phyloP scores from a whole-genome alignment of 2,113 vertebrate species.

The Phylloscopus trochilus region DNA sequence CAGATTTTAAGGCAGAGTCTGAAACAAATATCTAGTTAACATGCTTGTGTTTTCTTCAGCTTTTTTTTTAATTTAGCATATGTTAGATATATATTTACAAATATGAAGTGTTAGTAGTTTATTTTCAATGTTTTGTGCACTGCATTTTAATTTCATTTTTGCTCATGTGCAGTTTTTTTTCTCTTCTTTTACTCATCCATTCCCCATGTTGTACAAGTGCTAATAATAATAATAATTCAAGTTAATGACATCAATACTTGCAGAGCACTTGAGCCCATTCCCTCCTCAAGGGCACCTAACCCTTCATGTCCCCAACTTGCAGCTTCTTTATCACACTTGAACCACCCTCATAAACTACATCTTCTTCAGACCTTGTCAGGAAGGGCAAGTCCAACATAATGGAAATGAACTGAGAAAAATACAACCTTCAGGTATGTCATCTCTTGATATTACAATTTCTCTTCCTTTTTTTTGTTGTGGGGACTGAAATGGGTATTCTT shows the following conservation, averaged over 20 bases:
- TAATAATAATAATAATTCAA: constrained; percentile 80
- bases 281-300: constrained; percentile 69
- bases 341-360: constrained; percentile 73
- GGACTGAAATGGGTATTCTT: not conserved
- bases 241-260: constrained; percentile 74
- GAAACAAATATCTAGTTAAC: not conserved
- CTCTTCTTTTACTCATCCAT: constrained; percentile 12
- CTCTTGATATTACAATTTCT: constrained; percentile 35
- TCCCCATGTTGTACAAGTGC: constrained; percentile 60
- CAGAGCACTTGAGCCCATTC: constrained; percentile 67
- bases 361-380: constrained; percentile 71
- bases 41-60: not conserved
- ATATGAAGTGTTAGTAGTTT: not conserved
- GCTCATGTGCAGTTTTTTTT: not conserved
- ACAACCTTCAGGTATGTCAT: constrained; percentile 67
- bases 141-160: constrained; percentile 64
- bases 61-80: not conserved
- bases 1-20: not conserved
- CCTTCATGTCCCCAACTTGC: constrained; percentile 65
- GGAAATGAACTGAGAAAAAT: constrained; percentile 70
- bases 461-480: not conserved
- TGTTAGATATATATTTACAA: not conserved
- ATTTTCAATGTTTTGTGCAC: not conserved
- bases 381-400: constrained; percentile 63
- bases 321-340: constrained; percentile 74